phyloP scores from a whole-genome alignment of 2,888 invertebrate genomes.

The Noctua fimbriata region DNA sequence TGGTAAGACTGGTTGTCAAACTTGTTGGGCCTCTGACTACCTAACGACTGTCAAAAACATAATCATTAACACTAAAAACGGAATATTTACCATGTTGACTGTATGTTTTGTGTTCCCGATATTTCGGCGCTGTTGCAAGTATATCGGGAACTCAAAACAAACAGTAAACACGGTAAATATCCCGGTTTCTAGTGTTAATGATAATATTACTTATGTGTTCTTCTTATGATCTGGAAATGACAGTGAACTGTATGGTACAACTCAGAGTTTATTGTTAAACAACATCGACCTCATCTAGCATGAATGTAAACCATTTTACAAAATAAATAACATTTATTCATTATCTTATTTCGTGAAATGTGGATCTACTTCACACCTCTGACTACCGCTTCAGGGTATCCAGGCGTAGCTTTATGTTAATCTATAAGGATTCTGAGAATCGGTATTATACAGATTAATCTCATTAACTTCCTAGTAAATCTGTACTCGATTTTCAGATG shows the following conservation, averaged over 20 bases:
- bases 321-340: not conserved
- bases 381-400: not conserved
- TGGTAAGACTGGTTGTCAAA: no score
- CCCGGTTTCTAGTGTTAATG: no score
- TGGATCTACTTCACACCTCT: not conserved
- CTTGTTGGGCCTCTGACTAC: no score
- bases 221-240: no score
- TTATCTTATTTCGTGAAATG: not conserved
- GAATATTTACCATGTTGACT: no score
- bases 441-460: constrained; percentile 6
- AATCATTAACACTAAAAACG: no score
- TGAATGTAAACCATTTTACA: not conserved
- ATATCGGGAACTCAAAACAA: no score
- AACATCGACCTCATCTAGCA: not conserved
- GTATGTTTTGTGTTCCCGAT: no score
- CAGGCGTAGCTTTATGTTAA: not conserved
- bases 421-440: not conserved
- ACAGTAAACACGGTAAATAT: no score
- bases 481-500: not conserved
- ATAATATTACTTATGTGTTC: no score
- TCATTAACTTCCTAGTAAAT: constrained; percentile 4
- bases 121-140: no score
- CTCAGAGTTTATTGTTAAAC: not conserved
- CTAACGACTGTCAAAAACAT: no score
- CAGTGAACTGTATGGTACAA: not conserved